phyloP scores from a whole-genome alignment of 2,888 invertebrate species.

The Zelleria hepariella region DNA sequence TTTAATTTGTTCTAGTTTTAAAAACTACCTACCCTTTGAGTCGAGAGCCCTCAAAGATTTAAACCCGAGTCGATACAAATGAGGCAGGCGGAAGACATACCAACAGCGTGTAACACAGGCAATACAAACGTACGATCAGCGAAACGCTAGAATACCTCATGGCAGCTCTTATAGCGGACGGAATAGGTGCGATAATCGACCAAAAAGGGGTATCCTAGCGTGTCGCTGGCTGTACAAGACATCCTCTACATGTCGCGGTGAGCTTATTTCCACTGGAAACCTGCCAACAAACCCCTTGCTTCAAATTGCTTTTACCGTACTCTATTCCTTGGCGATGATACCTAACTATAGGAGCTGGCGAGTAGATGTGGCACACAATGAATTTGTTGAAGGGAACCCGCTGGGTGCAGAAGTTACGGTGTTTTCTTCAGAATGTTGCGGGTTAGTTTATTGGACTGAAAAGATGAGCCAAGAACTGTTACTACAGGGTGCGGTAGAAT shows the following conservation, averaged over 20 bases:
- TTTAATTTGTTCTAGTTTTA: too few species aligned
- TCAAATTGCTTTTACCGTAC: conserved; percentile 63
- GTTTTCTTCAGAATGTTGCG: neutral
- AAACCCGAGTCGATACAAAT: too few species aligned
- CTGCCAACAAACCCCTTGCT: conserved; percentile 51
- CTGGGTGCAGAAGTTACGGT: neutral
- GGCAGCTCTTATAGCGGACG: too few species aligned
- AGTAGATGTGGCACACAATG: neutral
- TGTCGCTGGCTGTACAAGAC: too few species aligned
- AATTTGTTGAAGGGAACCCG: neutral
- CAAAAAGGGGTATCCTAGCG: neutral
- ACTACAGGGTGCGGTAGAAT: too few species aligned
- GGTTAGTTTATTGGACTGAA: too few species aligned
- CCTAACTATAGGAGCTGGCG: conserved; percentile 12
- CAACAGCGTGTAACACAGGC: neutral
- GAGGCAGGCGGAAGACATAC: neutral
- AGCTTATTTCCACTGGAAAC: conserved; percentile 64
- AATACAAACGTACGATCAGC: neutral
- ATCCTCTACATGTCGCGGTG: conserved; percentile 49
- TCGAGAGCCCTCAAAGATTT: too few species aligned
- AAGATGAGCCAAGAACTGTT: too few species aligned
- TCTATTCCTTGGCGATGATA: conserved; percentile 44
- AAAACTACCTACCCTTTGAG: too few species aligned
- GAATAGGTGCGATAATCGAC: too few species aligned
- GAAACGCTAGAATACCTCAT: too few species aligned